These are phyloP conservation scores for Phalacrocorax pelagicus DNA, from an alignment of 2,113 vertebrate species.

Conservation along the genomic window DNA sequence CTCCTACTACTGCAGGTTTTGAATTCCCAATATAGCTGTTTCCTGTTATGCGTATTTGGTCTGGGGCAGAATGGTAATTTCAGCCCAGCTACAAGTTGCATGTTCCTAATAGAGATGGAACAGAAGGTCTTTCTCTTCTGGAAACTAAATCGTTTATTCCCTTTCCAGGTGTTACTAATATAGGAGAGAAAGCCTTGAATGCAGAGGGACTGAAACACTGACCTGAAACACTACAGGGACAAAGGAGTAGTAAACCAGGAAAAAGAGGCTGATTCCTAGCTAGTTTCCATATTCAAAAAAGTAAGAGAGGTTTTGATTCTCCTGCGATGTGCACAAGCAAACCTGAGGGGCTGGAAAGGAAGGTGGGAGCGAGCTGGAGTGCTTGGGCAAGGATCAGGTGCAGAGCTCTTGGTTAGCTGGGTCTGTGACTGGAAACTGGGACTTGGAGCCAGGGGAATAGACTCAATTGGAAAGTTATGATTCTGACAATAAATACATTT, in stretches of 20 bases:
- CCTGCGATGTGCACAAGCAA: background rate
- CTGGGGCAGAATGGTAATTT: background rate
- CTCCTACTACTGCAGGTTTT: background rate
- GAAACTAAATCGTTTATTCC: background rate
- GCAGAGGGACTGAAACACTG: background rate
- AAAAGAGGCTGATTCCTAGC: background rate
- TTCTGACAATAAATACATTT: background rate
- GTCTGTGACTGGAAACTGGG: background rate
- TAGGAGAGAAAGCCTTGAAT: background rate
- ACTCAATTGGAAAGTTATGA: background rate
- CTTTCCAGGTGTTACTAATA: background rate
- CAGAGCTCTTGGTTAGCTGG: background rate
- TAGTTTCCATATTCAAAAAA: background rate
- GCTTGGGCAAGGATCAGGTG: accelerated
- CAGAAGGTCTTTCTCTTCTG: background rate
- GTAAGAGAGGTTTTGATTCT: background rate
- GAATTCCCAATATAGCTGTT: background rate
- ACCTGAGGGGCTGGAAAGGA: background rate
- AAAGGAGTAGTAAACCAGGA: background rate
- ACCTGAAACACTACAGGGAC: background rate
- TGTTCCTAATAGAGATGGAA: background rate
- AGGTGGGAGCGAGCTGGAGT: background rate
- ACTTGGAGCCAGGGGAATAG: background rate
- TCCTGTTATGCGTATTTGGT: background rate
- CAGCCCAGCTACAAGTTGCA: background rate